These are phyloP conservation scores for Protonibea diacanthus DNA, from an alignment of 2,797 vertebrate species.

Conservation along the genomic window DNA sequence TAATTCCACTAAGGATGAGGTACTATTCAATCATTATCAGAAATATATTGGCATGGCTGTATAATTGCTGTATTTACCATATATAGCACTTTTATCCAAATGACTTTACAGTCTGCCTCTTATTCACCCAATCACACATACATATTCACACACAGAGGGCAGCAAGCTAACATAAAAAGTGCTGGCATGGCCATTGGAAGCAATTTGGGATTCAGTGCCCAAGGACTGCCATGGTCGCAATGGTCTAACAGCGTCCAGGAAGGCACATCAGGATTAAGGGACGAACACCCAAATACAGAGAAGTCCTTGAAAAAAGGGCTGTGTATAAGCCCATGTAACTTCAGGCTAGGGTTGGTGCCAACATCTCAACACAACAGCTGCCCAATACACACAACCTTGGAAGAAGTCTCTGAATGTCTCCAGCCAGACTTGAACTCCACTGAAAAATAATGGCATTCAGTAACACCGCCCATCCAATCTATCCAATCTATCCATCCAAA, in stretches of 20 bases:
- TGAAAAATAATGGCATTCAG: constrained; percentile 16
- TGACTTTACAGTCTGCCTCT: not conserved
- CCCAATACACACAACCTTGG: not conserved
- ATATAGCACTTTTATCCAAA: not conserved
- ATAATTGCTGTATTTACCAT: not conserved
- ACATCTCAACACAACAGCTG: not conserved
- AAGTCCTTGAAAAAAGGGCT: not conserved
- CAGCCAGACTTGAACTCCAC: not conserved
- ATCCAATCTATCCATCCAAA: not conserved
- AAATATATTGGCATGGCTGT: too few species aligned
- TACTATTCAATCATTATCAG: not conserved
- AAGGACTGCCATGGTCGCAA: not conserved
- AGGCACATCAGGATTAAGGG: not conserved
- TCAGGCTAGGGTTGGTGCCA: not conserved
- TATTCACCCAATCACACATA: not conserved
- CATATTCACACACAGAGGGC: not conserved
- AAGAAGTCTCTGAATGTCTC: constrained; percentile 1
- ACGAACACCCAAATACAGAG: not conserved
- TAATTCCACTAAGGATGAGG: not conserved
- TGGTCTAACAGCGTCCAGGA: not conserved
- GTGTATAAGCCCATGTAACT: not conserved
- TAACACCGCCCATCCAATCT: not conserved
- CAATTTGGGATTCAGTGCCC: not conserved
- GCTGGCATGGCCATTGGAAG: not conserved
- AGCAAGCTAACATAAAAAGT: not conserved